Evolutionary conservation across 2,888 invertebrate genomes (phyloP).

Genomic region (Torymus tubicola): DNA sequence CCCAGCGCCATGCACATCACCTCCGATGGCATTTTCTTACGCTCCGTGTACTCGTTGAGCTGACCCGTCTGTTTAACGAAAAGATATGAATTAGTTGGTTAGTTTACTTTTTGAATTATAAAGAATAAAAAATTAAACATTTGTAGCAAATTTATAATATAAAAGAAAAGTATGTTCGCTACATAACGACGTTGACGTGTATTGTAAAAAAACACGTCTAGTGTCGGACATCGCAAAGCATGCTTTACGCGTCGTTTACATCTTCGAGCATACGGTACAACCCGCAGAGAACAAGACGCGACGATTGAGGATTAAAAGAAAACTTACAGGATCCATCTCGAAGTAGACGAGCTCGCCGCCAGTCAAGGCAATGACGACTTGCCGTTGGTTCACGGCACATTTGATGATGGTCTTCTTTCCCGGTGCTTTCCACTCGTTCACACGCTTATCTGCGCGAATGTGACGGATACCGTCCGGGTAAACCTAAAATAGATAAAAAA

Average conservation of each 20-base stretch:
- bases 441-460: constrained; percentile 97
- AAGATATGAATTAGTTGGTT: not conserved
- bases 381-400: constrained; percentile 98
- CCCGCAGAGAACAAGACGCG: constrained; percentile 73
- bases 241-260: constrained; percentile 71
- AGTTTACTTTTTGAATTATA: no score
- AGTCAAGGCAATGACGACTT: constrained; percentile 97
- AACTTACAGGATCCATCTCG: constrained; percentile 98
- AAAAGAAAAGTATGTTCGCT: constrained; percentile 33
- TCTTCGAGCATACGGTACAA: constrained; percentile 64
- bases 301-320: constrained; percentile 20
- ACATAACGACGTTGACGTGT: constrained; percentile 41
- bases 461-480: constrained; percentile 99
- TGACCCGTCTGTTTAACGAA: constrained; percentile 89
- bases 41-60: constrained; percentile 97
- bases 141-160: not conserved
- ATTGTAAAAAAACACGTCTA: constrained; percentile 31
- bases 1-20: constrained; percentile 99
- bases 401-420: constrained; percentile 97
- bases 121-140: no score
- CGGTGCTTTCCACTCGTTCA: constrained; percentile 99
- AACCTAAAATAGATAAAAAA: constrained; percentile 79
- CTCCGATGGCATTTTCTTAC: constrained; percentile 97
- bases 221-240: constrained; percentile 48
- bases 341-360: constrained; percentile 99